These are phyloP conservation scores for Deilephila porcellus DNA, from an alignment of 2,888 invertebrate species.

Conservation along the genomic window DNA sequence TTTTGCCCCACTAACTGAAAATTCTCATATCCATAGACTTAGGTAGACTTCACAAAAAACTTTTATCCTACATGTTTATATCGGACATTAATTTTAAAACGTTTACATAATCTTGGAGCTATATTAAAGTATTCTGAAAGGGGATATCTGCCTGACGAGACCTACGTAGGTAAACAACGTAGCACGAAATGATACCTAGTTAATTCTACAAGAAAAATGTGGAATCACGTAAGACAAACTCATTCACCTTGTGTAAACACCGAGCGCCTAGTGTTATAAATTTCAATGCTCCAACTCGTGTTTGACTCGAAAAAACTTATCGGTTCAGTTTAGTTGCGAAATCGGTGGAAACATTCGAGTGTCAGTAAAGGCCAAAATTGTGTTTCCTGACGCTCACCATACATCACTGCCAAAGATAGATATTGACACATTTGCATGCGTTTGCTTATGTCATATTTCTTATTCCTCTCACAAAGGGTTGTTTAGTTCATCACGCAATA, in stretches of 20 bases:
- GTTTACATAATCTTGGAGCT: neutral
- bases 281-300: slow-evolving; percentile 54
- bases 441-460: slow-evolving; percentile 28
- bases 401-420: slow-evolving; percentile 31
- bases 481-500: slow-evolving; percentile 24
- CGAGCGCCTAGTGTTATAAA: slow-evolving; percentile 44
- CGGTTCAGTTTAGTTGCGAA: slow-evolving; percentile 37
- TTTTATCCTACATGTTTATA: neutral
- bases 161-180: neutral
- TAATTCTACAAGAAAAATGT: slow-evolving; percentile 38
- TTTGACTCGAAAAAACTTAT: slow-evolving; percentile 43
- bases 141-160: neutral
- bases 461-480: slow-evolving; percentile 18
- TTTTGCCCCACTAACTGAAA: too few species aligned
- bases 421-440: slow-evolving; percentile 32
- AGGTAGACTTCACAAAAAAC: too few species aligned
- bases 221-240: slow-evolving; percentile 39
- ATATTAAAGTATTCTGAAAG: neutral
- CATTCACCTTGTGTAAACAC: slow-evolving; percentile 39
- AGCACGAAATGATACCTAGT: slow-evolving; percentile 32
- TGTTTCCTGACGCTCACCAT: slow-evolving; percentile 11
- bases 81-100: neutral
- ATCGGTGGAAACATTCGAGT: slow-evolving; percentile 39
- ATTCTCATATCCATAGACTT: too few species aligned
- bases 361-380: slow-evolving; percentile 24